Percentiles rank a stretch among this genome's conserved stretches.
Conservation (phyloP, 2,888 invertebrate genomes). For the Blastobasis lacticolella region DNA sequence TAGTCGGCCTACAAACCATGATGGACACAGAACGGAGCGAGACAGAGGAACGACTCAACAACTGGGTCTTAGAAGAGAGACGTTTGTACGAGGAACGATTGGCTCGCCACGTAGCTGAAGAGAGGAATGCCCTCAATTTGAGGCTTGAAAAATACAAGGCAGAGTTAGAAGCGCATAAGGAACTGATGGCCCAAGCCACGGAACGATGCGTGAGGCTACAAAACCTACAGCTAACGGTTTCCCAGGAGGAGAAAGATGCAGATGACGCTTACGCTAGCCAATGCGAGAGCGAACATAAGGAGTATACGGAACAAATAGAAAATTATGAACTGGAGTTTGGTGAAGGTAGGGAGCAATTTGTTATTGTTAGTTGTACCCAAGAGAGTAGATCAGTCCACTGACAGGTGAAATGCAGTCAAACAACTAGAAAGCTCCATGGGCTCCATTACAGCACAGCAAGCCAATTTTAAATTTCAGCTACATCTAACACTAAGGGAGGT, state of each 20-base stretch:
- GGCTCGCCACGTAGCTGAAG: conserved; percentile 27
- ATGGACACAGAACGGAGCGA: conserved; percentile 32
- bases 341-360: conserved; percentile 36
- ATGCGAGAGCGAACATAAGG: conserved; percentile 27
- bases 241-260: conserved; percentile 33
- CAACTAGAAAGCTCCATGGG: no score
- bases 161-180: conserved; percentile 31
- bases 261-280: conserved; percentile 36
- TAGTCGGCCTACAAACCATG: conserved; percentile 28
- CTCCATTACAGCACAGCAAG: no score
- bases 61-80: conserved; percentile 37
- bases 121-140: conserved; percentile 14
- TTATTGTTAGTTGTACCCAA: background rate
- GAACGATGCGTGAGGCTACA: conserved; percentile 25
- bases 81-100: conserved; percentile 44
- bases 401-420: no score
- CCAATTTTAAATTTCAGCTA: no score
- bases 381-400: no score
- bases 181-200: conserved; percentile 28
- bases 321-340: conserved; percentile 48
- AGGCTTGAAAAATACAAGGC: conserved; percentile 30
- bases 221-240: conserved; percentile 22
- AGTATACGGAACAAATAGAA: conserved; percentile 31
- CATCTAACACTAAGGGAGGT: no score
- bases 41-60: conserved; percentile 26